A percentile compares a stretch with the other conserved stretches of the same genome.
Conservation (phyloP, 2,888 invertebrate genomes). For the Drosophila conformis region DNA sequence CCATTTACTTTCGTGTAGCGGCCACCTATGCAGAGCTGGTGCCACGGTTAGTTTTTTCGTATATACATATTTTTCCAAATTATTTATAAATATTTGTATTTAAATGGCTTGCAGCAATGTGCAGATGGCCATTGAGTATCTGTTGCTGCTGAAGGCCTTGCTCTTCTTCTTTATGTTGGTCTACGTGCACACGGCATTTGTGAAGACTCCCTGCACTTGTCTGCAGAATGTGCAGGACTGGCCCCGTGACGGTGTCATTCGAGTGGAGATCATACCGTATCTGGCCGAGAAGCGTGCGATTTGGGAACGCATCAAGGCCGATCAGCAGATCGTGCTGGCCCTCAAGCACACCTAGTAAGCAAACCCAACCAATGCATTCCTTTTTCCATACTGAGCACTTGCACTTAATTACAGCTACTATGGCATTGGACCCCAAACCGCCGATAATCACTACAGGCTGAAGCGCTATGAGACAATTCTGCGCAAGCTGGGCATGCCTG, state of each 20-base stretch:
- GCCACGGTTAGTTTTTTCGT: constrained; percentile 88
- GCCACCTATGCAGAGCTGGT: constrained; percentile 96
- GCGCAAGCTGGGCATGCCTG: constrained; percentile 64
- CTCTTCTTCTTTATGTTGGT: constrained; percentile 95
- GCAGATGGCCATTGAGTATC: constrained; percentile 80
- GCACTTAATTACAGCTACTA: constrained; percentile 67
- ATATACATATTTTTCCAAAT: background rate
- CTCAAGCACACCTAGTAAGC: constrained; percentile 75
- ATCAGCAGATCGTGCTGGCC: constrained; percentile 74
- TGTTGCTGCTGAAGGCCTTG: constrained; percentile 88
- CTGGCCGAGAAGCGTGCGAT: constrained; percentile 77
- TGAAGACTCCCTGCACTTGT: constrained; percentile 96
- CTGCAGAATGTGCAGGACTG: constrained; percentile 95
- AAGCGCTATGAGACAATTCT: constrained; percentile 73
- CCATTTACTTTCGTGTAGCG: constrained; percentile 96
- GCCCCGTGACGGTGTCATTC: constrained; percentile 97
- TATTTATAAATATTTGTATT: background rate
- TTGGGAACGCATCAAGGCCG: constrained; percentile 66
- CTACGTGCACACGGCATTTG: constrained; percentile 98
- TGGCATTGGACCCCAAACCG: constrained; percentile 82
- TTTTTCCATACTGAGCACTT: background rate
- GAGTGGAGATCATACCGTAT: constrained; percentile 84
- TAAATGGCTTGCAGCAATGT: constrained; percentile 69
- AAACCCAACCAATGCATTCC: background rate
- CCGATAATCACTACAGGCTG: constrained; percentile 66